phyloP scores from a whole-genome alignment of 2,888 invertebrate genomes.

The Drosophila infuscata region DNA sequence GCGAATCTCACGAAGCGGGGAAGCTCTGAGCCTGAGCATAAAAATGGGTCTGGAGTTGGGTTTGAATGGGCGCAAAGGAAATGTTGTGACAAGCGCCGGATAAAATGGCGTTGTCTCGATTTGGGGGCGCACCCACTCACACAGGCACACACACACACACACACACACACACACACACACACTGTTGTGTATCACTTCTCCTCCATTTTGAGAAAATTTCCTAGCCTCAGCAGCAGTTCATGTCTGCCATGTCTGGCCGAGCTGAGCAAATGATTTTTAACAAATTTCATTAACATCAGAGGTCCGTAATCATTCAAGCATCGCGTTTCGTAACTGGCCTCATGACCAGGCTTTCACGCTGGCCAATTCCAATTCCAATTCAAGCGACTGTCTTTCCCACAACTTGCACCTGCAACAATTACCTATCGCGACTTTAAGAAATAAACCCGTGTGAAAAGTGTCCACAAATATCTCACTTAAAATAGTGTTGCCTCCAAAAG shows the following conservation, averaged over 20 bases:
- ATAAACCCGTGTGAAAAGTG: constrained; percentile 32
- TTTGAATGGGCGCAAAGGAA: constrained; percentile 26
- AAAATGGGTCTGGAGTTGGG: constrained; percentile 6
- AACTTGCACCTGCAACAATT: constrained; percentile 36
- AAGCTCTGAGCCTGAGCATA: constrained; percentile 31
- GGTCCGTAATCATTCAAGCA: constrained; percentile 84
- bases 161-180: constrained; percentile 13
- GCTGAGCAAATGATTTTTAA: constrained; percentile 77
- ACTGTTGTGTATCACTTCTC: constrained; percentile 50
- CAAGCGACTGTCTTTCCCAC: constrained; percentile 42
- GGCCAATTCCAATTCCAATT: constrained; percentile 43
- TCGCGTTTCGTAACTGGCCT: constrained; percentile 79
- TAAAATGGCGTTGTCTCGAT: constrained; percentile 68
- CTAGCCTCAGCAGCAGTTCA: constrained; percentile 43
- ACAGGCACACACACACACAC: constrained; percentile 29
- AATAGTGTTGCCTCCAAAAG: constrained; percentile 1
- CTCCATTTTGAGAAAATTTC: constrained; percentile 79
- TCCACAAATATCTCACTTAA: background rate
- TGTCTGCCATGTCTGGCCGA: constrained; percentile 44
- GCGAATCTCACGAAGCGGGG: constrained; percentile 64
- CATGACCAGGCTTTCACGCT: constrained; percentile 42
- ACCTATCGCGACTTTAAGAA: constrained; percentile 28
- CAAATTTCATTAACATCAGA: constrained; percentile 83
- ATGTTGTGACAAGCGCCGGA: constrained; percentile 43
- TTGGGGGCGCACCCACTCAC: constrained; percentile 35